Evolutionary conservation across 2,797 vertebrate genomes (phyloP), one percentile per base, ranked within the genome.

Genomic region (Dermochelys coriacea): DNA sequence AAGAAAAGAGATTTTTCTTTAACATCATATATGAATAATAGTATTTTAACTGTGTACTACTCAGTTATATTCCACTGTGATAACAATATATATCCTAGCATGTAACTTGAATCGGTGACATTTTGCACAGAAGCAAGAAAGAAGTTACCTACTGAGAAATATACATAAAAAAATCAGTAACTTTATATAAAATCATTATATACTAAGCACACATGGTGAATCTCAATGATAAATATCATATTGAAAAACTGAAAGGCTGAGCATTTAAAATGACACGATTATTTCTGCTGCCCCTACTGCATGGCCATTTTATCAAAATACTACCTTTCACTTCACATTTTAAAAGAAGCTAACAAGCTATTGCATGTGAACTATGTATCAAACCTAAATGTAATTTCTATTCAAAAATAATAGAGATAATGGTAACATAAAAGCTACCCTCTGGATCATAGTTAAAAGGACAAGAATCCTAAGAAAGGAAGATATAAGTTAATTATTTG

Each of bases 391-490:
- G 57, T 84, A 96, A 90, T 87, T 95, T 97, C 89, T 91, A 91
- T 89, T 95, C 93, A 84, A 90, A 89, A 91, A 94, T 81, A 84
- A 80, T 29, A 86, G 88, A 87, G 84, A 93, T 82, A 88, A 91
- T 74, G 86, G 52, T 78, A 95, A 87, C 52, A 85, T 95, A 94
- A 96, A 94, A 91, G 85, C 88, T 86, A 77, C 83, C 85, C 54
- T 85, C 77, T 83, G 90, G 85, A 92, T 83, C 64, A 74, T 95
- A 96, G 96, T 96, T 95, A 96, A 97, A 96, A 96, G 94, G 45
- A 61, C 85, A 55, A 86, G 91, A 94, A 18, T 86, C 80, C 23
- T 91, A 93, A 85, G 90, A 95, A 94, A 34, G 1, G 49, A 96
- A 93, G 0, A 0, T 89, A 50, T 2, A 89, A 82, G 93, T 80